Percentiles rank a stretch among this genome's conserved stretches.
These are phyloP conservation scores for Campopleginae sp. DNA, from an alignment of 2,888 invertebrate genomes.

Conservation along the genomic window DNA sequence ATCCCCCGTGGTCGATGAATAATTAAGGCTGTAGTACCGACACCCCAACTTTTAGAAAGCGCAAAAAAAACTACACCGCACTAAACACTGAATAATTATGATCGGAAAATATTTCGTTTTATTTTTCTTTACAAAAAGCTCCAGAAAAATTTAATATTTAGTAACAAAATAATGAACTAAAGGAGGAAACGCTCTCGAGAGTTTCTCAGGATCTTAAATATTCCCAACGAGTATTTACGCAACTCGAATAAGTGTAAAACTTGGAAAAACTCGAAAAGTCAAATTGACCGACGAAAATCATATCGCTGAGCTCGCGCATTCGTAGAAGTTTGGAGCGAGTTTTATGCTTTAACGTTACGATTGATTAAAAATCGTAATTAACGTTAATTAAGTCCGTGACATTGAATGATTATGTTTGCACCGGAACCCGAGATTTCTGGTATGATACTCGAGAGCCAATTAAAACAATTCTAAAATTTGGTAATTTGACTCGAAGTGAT, in stretches of 20 bases:
- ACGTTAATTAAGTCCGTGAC: neutral
- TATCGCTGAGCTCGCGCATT: neutral
- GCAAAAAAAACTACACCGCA: neutral
- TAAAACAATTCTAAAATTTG: neutral
- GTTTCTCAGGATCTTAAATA: neutral
- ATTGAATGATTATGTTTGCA: neutral
- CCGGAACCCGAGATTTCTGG: neutral
- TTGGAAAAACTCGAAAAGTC: neutral
- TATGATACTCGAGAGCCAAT: neutral
- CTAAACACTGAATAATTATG: neutral
- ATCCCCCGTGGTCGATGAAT: conserved; percentile 25
- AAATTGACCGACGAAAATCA: neutral
- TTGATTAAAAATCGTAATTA: conserved; percentile 2
- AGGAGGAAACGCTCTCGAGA: too few species aligned
- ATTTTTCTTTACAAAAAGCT: too few species aligned
- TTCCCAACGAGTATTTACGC: neutral
- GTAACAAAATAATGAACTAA: too few species aligned
- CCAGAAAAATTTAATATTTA: too few species aligned
- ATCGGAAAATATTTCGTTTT: neutral
- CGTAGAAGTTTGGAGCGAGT: neutral
- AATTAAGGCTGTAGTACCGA: conserved; percentile 15
- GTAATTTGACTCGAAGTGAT: neutral
- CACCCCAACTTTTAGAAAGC: neutral
- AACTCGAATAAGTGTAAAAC: neutral
- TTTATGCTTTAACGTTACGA: conserved; percentile 18